phyloP scores from a whole-genome alignment of 2,888 invertebrate species.

The Acrobasis consociella region DNA sequence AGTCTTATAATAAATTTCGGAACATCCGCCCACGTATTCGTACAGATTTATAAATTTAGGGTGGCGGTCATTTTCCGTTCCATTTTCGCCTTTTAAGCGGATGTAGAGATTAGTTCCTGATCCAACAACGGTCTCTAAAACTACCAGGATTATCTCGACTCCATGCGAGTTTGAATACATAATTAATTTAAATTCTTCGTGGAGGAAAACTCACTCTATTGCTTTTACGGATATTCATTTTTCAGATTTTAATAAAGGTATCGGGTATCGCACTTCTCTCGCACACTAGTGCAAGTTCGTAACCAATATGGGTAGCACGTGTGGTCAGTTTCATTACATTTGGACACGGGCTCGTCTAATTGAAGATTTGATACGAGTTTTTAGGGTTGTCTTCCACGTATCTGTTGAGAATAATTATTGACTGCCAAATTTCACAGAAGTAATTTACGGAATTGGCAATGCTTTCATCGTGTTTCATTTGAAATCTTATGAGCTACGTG shows the following conservation, averaged over 20 bases:
- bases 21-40: neutral
- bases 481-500: conserved; percentile 1
- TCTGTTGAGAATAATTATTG: neutral
- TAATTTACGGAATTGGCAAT: neutral
- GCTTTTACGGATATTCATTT: conserved; percentile 9
- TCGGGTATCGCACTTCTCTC: neutral
- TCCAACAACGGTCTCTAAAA: conserved; percentile 9
- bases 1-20: neutral
- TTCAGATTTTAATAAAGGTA: conserved; percentile 15
- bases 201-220: conserved; percentile 10
- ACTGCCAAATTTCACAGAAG: neutral
- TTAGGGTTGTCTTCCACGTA: neutral
- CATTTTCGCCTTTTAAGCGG: conserved; percentile 16
- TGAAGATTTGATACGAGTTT: conserved; percentile 7
- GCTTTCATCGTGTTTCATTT: neutral
- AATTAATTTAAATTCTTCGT: conserved; percentile 20
- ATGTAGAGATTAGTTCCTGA: conserved; percentile 15
- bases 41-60: neutral
- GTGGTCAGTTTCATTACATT: conserved; percentile 20
- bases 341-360: conserved; percentile 7
- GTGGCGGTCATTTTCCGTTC: neutral
- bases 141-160: conserved; percentile 11
- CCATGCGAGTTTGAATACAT: conserved; percentile 9
- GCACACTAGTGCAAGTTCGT: conserved; percentile 2
- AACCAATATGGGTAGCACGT: conserved; percentile 18